Percentiles rank a stretch among this genome's conserved stretches.
These are phyloP conservation scores for Hyperoplus immaculatus DNA, from an alignment of 2,797 vertebrate species.

Conservation along the genomic window DNA sequence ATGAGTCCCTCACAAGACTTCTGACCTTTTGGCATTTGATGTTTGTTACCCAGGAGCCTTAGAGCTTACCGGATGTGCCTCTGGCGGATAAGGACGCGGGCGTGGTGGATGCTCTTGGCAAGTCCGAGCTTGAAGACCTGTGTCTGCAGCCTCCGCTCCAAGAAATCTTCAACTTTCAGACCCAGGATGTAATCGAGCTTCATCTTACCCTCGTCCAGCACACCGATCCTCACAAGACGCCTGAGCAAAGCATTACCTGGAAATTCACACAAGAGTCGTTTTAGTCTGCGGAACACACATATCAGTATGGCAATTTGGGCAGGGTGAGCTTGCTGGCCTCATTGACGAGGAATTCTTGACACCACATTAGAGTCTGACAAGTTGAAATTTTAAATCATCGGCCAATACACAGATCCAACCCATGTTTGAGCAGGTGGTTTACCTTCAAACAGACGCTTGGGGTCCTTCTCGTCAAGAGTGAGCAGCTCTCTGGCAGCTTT, in stretches of 20 bases:
- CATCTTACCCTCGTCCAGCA: constrained; percentile 97
- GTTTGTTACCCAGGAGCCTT: background rate
- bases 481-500: constrained; percentile 96
- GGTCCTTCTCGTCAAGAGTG: constrained; percentile 94
- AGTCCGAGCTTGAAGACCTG: constrained; percentile 96
- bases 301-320: rapidly evolving
- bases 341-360: constrained; percentile 88
- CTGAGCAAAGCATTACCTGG: constrained; percentile 94
- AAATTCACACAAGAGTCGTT: background rate
- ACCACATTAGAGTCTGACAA: constrained; percentile 79
- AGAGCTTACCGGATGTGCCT: constrained; percentile 92
- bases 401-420: constrained; percentile 36
- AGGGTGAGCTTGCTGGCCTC: constrained; percentile 66
- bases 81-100: constrained; percentile 95
- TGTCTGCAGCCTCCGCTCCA: constrained; percentile 94
- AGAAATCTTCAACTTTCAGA: constrained; percentile 96
- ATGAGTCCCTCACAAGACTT: constrained; percentile 39
- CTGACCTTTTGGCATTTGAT: background rate
- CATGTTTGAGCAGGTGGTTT: background rate
- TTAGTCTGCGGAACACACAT: background rate
- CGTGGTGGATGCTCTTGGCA: constrained; percentile 96
- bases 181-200: constrained; percentile 98
- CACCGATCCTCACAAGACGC: constrained; percentile 93
- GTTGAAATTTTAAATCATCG: constrained; percentile 75
- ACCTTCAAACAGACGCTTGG: constrained; percentile 94